Evolutionary conservation across 2,888 invertebrate genomes (phyloP).

Genomic region (Notocelia uddmanniana): DNA sequence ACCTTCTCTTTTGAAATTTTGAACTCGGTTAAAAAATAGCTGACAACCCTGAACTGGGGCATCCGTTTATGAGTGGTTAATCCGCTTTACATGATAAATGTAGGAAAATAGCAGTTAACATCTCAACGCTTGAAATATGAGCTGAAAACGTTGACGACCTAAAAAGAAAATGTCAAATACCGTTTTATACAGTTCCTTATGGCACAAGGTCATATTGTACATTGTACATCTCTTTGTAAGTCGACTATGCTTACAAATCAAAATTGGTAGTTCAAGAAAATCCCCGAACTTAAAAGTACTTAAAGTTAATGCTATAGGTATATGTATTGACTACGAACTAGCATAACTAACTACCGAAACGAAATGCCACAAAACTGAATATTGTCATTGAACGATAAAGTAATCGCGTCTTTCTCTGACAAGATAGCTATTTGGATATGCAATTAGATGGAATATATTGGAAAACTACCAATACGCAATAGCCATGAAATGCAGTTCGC

Average conservation of each 20-base stretch:
- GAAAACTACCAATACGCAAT: slow-evolving; percentile 57
- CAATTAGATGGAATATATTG: slow-evolving; percentile 55
- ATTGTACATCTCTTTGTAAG: no score
- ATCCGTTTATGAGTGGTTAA: slow-evolving; percentile 59
- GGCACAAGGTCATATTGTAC: no score
- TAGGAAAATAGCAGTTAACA: slow-evolving; percentile 52
- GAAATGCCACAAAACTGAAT: neutral
- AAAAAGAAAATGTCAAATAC: neutral
- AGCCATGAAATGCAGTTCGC: slow-evolving; percentile 59
- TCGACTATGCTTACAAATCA: no score
- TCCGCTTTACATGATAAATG: slow-evolving; percentile 60
- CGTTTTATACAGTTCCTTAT: no score
- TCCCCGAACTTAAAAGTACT: neutral
- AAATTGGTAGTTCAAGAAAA: neutral
- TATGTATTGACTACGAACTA: neutral
- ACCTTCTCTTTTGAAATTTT: no score
- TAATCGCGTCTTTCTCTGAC: slow-evolving; percentile 30
- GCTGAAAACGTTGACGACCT: slow-evolving; percentile 1
- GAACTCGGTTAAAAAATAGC: no score
- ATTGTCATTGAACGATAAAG: slow-evolving; percentile 22
- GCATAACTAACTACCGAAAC: neutral
- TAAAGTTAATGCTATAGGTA: neutral
- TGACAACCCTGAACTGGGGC: slow-evolving; percentile 56
- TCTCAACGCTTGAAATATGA: slow-evolving; percentile 46
- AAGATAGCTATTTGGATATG: slow-evolving; percentile 53